Evolutionary conservation across 2,113 vertebrate genomes (phyloP), one percentile per base, ranked within the genome.

Genomic region (Glaucidium brasilianum): DNA sequence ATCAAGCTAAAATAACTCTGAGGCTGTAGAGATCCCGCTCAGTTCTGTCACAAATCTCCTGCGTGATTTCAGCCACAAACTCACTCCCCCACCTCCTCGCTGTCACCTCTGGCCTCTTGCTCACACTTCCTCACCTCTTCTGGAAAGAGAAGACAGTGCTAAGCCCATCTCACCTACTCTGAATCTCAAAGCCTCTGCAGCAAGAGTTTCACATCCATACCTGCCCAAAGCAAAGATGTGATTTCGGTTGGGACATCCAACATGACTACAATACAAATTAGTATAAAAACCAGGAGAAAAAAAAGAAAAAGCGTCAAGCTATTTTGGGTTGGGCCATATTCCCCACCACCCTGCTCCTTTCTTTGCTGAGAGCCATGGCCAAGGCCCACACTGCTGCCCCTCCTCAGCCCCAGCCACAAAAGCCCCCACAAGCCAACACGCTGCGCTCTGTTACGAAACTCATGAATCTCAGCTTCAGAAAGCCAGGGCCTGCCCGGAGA

Each of bases 231-330:
- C 15, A 27, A 41, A 63, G 29, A 25, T 6, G 27, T 1, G 21
- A 47, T 64, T 59, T 66, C 0, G 0, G 15, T 4, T 72, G 64
- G 17, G 20, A 10, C 12, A 20, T 37, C 56, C 74, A 71, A 16
- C 34, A 7, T 19, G 2, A 17, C 56, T 4, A 16, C 32, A 25
- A 14, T 11, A n/a, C 14, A 49, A 56, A 79, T 14, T 0, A 20
- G 18, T 1, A 2, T 6, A 15, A 50, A 63, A 88, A 45, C 0
- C 3, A 6, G 4, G 23, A 7, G 32, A 2, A 0, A 0, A 10
- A 10, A 11, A 35, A 12, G 2, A 1, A 5, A 43, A 27, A 4
- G 10, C 0, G 1, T 27, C 50, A 15, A 43, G 41, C 35, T 52
- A 4, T 17, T 35, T 50, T 32, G 4, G 6, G 3, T 6, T 3